Conservation (phyloP, 1,140 invertebrate species). For the Varroa destructor region DNA sequence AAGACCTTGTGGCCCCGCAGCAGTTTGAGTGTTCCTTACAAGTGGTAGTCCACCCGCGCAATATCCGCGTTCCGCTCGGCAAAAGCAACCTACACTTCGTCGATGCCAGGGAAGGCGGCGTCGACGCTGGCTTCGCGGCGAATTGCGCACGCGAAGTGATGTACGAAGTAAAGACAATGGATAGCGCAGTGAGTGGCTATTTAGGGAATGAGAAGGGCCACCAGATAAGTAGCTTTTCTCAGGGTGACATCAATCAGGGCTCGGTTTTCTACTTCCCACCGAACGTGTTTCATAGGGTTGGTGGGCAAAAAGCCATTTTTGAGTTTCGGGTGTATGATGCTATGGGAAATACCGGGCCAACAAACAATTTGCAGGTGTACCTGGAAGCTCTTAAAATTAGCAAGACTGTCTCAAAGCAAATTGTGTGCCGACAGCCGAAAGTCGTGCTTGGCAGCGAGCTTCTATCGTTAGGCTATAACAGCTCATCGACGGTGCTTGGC, state of each 20-base stretch:
- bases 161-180: background rate
- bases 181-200: constrained; percentile 16
- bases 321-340: background rate
- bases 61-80: background rate
- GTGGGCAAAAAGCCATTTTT: constrained; percentile 5
- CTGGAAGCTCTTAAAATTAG: constrained; percentile 12
- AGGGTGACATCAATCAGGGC: constrained; percentile 15
- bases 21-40: constrained; percentile 3
- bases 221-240: constrained; percentile 2
- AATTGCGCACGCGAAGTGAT: background rate
- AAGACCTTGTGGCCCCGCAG: background rate
- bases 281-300: background rate
- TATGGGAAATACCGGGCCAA: background rate
- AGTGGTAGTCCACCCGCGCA: constrained; percentile 11
- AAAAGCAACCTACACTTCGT: background rate
- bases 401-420: constrained; percentile 11
- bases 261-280: constrained; percentile 11
- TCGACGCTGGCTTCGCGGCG: background rate
- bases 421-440: background rate
- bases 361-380: constrained; percentile 3
- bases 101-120: background rate
- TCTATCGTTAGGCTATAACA: background rate
- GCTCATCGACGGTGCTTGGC: constrained; percentile 8
- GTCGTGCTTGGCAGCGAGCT: background rate
- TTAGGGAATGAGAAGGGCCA: background rate